These are phyloP conservation scores for Phyllostomus hastatus DNA, from an alignment of 2,113 vertebrate species.

Conservation along the genomic window DNA sequence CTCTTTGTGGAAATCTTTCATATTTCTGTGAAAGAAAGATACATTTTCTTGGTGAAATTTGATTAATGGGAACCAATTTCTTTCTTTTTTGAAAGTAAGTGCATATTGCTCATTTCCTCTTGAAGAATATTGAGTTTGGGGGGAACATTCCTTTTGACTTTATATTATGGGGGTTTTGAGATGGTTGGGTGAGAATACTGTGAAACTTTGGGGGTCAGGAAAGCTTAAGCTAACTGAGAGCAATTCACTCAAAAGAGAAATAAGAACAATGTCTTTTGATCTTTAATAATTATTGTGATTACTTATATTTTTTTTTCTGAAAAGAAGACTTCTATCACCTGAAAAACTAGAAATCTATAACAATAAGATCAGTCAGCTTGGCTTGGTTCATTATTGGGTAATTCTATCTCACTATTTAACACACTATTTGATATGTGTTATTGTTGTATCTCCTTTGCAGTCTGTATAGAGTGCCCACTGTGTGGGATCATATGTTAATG, in stretches of 20 bases:
- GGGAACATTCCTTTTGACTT: not conserved
- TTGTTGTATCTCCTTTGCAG: not conserved
- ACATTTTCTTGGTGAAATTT: slow-evolving; percentile 49
- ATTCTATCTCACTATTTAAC: not conserved
- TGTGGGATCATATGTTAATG: not conserved
- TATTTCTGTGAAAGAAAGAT: not conserved
- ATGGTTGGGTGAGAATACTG: not conserved
- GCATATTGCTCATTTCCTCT: slow-evolving; percentile 36
- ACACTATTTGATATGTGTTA: not conserved
- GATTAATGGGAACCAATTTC: slow-evolving; percentile 32
- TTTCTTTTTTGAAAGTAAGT: slow-evolving; percentile 4
- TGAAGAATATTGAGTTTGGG: slow-evolving; percentile 18
- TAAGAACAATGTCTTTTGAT: not conserved
- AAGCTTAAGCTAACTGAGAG: not conserved
- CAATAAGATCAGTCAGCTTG: not conserved
- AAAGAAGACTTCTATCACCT: not conserved
- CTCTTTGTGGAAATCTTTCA: slow-evolving; percentile 14
- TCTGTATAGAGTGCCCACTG: not conserved
- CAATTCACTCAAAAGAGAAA: not conserved
- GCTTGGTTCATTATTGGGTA: not conserved
- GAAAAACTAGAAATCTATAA: not conserved
- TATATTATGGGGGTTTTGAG: not conserved
- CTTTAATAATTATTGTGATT: not conserved
- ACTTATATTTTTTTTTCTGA: not conserved
- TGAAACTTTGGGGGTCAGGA: not conserved